Evolutionary conservation across 1,140 invertebrate species (phyloP), one percentile per base, ranked within the genome.

Genomic region (Drosophila ogumai): DNA sequence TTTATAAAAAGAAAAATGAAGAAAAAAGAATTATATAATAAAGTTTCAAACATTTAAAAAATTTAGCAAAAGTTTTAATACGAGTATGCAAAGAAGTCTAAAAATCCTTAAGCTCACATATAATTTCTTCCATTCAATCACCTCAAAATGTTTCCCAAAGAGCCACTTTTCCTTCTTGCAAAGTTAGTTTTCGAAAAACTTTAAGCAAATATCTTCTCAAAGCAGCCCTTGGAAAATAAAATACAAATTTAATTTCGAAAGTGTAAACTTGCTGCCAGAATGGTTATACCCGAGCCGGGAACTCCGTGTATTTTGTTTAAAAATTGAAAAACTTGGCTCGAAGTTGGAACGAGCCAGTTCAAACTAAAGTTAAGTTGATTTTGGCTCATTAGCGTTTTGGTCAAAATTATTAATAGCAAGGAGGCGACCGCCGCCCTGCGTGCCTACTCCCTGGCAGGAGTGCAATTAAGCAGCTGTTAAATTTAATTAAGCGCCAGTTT

Each of bases 391-490:
- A 88, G 72, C 85, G 84, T 87, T 80, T 76, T 84, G 84, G 84
- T 87, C 84, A 88, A 84, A 87, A 87, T 88, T 87, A 87, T 87
- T 87, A 87, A 87, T 87, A 80, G 76, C 76, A 67, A 32, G 41
- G 34, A 66, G 43, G 38, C 46, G 22, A 7, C 34, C 25, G 58
- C 15, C 25, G 46, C 17, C 19, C 65, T 25, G 12, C 44, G 15
- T 38, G 8, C 50, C 65, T 13, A 15, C 15, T 34, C 31, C 13
- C 49, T 52, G 46, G 32, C 59, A 50, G 17, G 50, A 68, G 84
- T 80, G 84, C 84, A 87, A 87, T 87, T 87, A 88, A 88, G 85
- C 80, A 88, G 84, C 85, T 90, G 80, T 88, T 88, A 88, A 81
- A 88, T 88, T 88, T 90, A 88, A 88, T 88, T 90, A 88, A 79